Percentiles rank a stretch among this genome's conserved stretches.
Conservation (phyloP, 1,140 invertebrate genomes). For the Oreohelix idahoensis region DNA sequence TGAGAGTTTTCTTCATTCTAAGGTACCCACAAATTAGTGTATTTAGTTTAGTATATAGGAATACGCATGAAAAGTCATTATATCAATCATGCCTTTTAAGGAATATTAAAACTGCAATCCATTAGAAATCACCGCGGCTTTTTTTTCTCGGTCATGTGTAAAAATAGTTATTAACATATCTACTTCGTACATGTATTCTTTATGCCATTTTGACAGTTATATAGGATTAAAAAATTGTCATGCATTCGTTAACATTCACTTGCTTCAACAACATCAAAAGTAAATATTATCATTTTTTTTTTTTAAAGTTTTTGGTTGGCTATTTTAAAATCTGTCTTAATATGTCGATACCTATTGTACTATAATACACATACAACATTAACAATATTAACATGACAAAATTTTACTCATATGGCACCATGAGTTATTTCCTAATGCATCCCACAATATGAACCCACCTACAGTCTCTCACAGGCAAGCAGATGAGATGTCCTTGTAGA, state of each 20-base stretch:
- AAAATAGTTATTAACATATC: no score
- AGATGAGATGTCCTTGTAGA: neutral
- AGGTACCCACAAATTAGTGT: no score
- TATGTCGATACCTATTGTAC: neutral
- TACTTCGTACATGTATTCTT: neutral
- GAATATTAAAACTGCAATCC: no score
- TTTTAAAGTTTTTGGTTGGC: neutral
- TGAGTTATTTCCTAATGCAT: neutral
- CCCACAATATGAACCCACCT: neutral
- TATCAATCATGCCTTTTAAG: no score
- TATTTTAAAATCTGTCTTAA: neutral
- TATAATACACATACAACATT: slow-evolving; percentile 8
- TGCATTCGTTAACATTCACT: neutral
- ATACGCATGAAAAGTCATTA: no score
- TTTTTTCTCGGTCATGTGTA: no score
- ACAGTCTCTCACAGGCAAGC: neutral
- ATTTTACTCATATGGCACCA: slow-evolving; percentile 7
- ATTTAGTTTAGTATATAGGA: no score
- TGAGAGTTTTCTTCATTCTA: no score
- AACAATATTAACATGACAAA: neutral
- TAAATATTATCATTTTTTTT: slow-evolving; percentile 10
- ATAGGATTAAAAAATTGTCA: neutral
- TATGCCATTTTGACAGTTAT: slow-evolving; percentile 1
- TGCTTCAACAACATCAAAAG: neutral
- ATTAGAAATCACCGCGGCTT: no score